phyloP scores from a whole-genome alignment of 2,888 invertebrate species.

The Campaea margaritaria region DNA sequence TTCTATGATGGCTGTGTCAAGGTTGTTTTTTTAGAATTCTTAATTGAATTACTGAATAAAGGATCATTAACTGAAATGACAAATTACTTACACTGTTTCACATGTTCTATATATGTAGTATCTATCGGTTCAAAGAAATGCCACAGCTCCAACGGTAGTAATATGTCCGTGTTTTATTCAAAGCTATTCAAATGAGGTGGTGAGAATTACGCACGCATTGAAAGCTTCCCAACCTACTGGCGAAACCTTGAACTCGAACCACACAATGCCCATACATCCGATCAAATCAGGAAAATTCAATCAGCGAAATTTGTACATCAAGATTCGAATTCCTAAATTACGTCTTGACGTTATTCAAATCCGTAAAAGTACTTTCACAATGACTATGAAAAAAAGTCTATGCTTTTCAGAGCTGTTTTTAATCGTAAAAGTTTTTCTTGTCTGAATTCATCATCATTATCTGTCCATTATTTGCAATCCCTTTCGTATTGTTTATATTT shows the following conservation, averaged over 20 bases:
- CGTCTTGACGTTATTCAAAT: conserved; percentile 5
- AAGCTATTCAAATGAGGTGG: conserved; percentile 28
- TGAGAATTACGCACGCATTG: conserved; percentile 46
- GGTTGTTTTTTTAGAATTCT: too few relatives aligned
- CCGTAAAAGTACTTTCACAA: conserved; percentile 7
- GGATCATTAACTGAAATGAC: too few relatives aligned
- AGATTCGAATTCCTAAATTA: conserved; percentile 1
- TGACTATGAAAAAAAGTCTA: conserved; percentile 13
- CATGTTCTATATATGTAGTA: too few relatives aligned
- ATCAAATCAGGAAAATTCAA: conserved; percentile 5
- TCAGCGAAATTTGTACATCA: conserved; percentile 8
- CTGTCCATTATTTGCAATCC: conserved; percentile 33
- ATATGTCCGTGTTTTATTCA: conserved; percentile 25
- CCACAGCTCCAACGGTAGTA: conserved; percentile 1
- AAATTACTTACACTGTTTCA: too few relatives aligned
- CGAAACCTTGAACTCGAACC: conserved; percentile 20
- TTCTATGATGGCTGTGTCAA: too few relatives aligned
- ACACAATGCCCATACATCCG: conserved; percentile 13
- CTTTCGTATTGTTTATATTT: conserved; percentile 28
- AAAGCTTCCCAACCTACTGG: conserved; percentile 41
- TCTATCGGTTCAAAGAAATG: conserved; percentile 3
- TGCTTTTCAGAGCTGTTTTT: conserved; percentile 19
- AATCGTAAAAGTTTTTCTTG: conserved; percentile 27
- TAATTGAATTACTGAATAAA: too few relatives aligned
- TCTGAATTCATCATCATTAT: conserved; percentile 26